Evolutionary conservation across 2,113 vertebrate genomes (phyloP).

Genomic region (Rhegmatorhina hoffmannsi): DNA sequence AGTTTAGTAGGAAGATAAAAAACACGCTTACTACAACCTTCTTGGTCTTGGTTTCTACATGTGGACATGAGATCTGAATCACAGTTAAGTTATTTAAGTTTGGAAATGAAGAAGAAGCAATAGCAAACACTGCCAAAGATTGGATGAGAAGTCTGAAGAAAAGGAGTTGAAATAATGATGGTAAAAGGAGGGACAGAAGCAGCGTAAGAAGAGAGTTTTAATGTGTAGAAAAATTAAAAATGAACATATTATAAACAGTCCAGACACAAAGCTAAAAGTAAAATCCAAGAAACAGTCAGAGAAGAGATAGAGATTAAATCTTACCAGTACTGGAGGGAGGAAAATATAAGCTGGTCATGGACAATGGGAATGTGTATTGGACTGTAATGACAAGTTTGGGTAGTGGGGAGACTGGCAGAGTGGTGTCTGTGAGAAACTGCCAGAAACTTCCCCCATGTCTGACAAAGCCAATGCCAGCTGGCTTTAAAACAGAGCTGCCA

Average conservation of each 20-base stretch:
- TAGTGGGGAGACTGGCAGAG: no score
- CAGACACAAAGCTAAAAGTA: background rate
- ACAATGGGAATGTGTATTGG: no score
- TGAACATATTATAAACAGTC: background rate
- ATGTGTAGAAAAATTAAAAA: background rate
- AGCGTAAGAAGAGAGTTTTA: background rate
- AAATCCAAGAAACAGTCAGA: background rate
- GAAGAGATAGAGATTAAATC: background rate
- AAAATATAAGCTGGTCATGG: background rate
- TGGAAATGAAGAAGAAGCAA: background rate
- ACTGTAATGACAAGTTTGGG: background rate
- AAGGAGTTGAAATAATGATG: background rate
- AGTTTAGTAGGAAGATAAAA: background rate
- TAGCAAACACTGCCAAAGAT: background rate
- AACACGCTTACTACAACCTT: background rate
- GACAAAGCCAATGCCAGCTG: background rate
- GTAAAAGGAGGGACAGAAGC: background rate
- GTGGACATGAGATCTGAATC: background rate
- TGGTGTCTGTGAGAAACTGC: background rate
- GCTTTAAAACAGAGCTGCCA: rapidly evolving
- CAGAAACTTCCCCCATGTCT: background rate
- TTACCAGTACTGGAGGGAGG: background rate
- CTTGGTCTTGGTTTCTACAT: background rate
- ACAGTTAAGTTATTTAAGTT: background rate
- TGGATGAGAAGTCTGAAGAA: background rate